phyloP scores from a whole-genome alignment of 2,113 vertebrate genomes.

The Oxyura jamaicensis region DNA sequence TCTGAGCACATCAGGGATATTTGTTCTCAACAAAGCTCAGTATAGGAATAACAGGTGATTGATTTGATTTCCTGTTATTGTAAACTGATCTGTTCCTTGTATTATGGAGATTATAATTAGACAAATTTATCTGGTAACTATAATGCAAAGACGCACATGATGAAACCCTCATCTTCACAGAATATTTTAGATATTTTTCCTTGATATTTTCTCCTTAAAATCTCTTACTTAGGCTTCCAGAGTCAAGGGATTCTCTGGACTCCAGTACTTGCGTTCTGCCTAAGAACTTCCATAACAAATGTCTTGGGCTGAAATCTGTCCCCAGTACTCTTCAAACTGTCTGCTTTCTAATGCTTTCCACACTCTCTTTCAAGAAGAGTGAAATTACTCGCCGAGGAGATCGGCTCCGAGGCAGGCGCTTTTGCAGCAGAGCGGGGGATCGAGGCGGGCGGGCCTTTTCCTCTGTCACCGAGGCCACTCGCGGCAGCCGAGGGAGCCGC shows the following conservation, averaged over 20 bases:
- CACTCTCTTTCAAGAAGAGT: background rate
- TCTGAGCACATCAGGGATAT: background rate
- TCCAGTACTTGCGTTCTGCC: background rate
- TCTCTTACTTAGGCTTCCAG: background rate
- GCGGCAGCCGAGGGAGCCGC: too few species aligned
- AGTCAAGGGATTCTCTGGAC: background rate
- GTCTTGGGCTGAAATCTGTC: background rate
- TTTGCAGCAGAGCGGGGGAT: too few species aligned
- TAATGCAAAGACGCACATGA: accelerated
- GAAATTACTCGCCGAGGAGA: too few species aligned
- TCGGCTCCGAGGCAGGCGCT: too few species aligned
- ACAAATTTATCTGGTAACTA: background rate
- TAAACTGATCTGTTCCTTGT: background rate
- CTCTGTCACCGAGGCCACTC: too few species aligned
- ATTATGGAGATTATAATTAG: background rate
- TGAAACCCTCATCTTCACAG: background rate
- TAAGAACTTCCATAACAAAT: background rate
- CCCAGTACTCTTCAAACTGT: background rate
- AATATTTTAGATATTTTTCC: background rate
- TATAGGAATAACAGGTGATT: background rate
- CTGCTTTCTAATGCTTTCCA: background rate
- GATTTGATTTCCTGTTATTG: background rate
- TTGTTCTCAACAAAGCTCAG: background rate
- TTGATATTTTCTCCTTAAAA: background rate
- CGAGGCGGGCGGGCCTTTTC: too few species aligned